A percentile compares a stretch with the other conserved stretches of the same genome.
These are phyloP conservation scores for Holacanthus passer DNA, from an alignment of 2,113 vertebrate species.

Conservation along the genomic window DNA sequence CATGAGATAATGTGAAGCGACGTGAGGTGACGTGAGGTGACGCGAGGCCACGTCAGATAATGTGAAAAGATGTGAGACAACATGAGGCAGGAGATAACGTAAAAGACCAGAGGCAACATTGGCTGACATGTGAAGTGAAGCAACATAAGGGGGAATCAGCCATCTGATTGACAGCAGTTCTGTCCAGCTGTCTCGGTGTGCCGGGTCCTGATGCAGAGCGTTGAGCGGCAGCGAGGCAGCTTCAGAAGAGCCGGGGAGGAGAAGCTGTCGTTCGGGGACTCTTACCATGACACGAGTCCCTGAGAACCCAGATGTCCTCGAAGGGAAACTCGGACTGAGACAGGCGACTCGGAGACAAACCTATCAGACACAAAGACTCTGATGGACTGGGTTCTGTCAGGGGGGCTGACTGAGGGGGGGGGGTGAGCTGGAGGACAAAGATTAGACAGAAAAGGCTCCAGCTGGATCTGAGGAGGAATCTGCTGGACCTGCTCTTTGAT, in stretches of 20 bases:
- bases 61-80: neutral
- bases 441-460: neutral
- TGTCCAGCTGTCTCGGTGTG: conserved; percentile 31
- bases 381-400: conserved; percentile 56
- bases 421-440: neutral
- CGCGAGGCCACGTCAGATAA: no score
- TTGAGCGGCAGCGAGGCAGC: conserved; percentile 50
- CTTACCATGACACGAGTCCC: conserved; percentile 81
- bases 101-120: neutral
- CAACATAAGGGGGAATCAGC: no score
- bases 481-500: neutral
- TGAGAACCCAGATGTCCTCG: conserved; percentile 83
- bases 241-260: conserved; percentile 45
- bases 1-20: neutral
- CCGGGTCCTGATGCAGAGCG: conserved; percentile 51
- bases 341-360: conserved; percentile 68
- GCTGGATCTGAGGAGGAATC: neutral
- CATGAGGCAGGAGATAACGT: neutral
- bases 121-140: no score
- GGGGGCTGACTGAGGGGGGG: conserved; percentile 11
- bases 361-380: conserved; percentile 80
- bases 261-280: conserved; percentile 22
- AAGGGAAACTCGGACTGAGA: conserved; percentile 72
- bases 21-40: no score
- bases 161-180: neutral